Evolutionary conservation across 2,797 vertebrate species (phyloP), one percentile per base, ranked within the genome.

Genomic region (Mormyrops boulengeri): DNA sequence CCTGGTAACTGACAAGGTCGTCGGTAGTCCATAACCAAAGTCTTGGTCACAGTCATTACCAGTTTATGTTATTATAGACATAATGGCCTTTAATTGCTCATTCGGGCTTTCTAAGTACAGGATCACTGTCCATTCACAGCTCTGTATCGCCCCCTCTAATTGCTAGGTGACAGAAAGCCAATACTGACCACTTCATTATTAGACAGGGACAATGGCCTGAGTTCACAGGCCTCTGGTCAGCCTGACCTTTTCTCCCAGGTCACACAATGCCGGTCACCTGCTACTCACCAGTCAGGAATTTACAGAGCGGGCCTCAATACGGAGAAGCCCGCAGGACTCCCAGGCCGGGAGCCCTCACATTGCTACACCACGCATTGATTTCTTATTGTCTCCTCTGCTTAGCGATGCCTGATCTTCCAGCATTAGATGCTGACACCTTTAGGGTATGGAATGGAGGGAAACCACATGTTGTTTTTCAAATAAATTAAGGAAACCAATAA

Each of bases 131-230:
- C 85, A 57, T 57, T 87, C 85, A 57, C 92, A 91, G 92, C 92
- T 92, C 94, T 94, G 94, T 95, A 96, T 96, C 94, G 96, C 93
- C 95, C 92, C 26, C 92, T 88, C 92, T 96, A 96, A 96, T 96
- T 95, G 95, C 95, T 96, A 96, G 98, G 95, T 98, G 98, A 98
- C 97, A 98, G 98, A 97, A 98, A 98, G 96, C 97, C 97, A 97
- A 98, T 98, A 97, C 96, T 96, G 96, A 97, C 96, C 96, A 97
- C 97, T 98, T 98, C 96, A 98, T 98, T 97, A 98, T 95, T 94
- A 93, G 91, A 95, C 94, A 95, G 96, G 95, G 93, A 94, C 92
- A 95, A 95, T 95, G 96, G 95, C 69, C 88, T 88, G 90, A 91
- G 92, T 94, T 95, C 84, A 89, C 89, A 94, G 94, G 93, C 95